Base-by-base conservation (phyloP, 1,140 invertebrate species). In the Ctenoplectra terminalis region DNA sequence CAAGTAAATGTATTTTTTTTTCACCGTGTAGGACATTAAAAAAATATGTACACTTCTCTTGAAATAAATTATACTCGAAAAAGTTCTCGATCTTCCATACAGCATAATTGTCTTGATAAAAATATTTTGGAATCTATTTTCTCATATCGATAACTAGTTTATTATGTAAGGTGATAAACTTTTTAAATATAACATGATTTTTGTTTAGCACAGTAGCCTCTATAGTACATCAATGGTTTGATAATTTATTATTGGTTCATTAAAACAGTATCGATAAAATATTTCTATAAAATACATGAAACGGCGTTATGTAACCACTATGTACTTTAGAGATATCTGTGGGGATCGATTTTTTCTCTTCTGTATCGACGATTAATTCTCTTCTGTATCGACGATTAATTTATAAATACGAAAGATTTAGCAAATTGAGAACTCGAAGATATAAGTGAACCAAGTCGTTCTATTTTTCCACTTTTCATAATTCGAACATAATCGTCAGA, bases 1-100 rank as follows among this genome's bases (percentile, higher is more conserved):
- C 46, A 67, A 77, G 34, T 74, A 82, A 52, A 69, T 69, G 17
- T 82, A 77, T 69, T 77, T 76, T 48, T 76, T 48, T 67, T 80
- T 37, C 23, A 23, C 61, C 46, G 37, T 69, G 74, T 69, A 60
- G 46, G 79, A 20, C 52, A 81, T 82, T 82, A 82, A 77, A 82
- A 66, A 76, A 82, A 80, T 58, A 82, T 82, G 64, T 77, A 82
- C 73, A 82, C 37, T 50, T 77, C 52, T 77, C 64, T 82, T 26
- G 54, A 69, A 69, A 77, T 82, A 77, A 81, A 82, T 82, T 82
- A 82, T 60, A 69, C 11, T 76, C 20, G 31, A 50, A 58, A 60
- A 81, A 60, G 29, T 81, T 69, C 20, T 40, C 54, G 40, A 31
- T 69, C 34, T 58, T 77, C 29, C 56, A 46, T 31, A 48, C 31